Evolutionary conservation across 2,113 vertebrate species (phyloP).

Genomic region (Meles meles): DNA sequence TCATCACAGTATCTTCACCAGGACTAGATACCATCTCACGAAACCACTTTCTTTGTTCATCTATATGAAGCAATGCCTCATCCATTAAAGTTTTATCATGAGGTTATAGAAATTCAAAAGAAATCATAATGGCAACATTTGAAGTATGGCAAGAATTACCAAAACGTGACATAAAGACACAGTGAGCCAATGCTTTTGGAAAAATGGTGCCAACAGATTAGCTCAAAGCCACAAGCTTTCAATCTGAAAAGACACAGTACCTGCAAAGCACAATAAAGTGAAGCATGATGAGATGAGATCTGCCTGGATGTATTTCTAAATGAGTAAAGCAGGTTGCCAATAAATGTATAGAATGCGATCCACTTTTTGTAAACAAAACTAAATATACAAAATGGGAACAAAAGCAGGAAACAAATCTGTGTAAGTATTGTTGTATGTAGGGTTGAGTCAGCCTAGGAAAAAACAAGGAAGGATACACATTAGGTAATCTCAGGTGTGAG

Average conservation of each 20-base stretch:
- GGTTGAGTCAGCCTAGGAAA: background rate
- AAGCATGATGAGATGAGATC: background rate
- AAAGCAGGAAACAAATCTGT: background rate
- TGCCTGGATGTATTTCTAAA: background rate
- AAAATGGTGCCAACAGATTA: background rate
- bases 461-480: background rate
- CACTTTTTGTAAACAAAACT: background rate
- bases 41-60: background rate
- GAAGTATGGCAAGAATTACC: background rate
- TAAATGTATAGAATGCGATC: background rate
- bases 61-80: background rate
- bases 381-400: background rate
- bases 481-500: background rate
- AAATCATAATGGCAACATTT: background rate
- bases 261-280: background rate
- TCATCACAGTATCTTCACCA: background rate
- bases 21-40: background rate
- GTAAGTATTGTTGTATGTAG: background rate
- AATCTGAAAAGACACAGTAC: background rate
- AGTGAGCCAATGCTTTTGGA: background rate
- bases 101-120: background rate
- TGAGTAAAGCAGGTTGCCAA: background rate
- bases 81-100: background rate
- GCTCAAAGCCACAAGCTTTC: background rate
- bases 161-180: background rate